Evolutionary conservation across 2,113 vertebrate genomes (phyloP), one percentile per base, ranked within the genome.

Genomic region (Atherinomorus stipes): DNA sequence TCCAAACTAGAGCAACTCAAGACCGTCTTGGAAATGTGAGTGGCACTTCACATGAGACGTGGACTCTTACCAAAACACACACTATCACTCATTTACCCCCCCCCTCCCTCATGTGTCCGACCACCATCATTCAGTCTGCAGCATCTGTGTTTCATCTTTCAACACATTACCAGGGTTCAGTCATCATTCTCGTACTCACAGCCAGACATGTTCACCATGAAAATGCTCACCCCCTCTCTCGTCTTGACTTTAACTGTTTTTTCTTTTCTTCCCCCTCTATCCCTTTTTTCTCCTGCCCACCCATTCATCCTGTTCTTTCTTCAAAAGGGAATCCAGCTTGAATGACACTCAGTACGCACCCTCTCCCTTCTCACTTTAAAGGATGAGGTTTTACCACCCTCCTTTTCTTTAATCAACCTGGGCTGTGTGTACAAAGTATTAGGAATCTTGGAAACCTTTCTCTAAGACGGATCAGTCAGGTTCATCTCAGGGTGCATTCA

Each of bases 21-120:
- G 90, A 97, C 96, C 0, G 98, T 99, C 71, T 79, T 99, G 93
- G 98, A 98, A 92, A 99, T 99, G 98, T 99, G 93, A 97, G 98
- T 76, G 37, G 50, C 9, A 13, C 10, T 23, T 40, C 2, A 49
- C 64, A 18, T 16, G 31, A 11, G 8, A 28, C 28, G 16, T 47
- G 45, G 25, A 34, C 54, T 21, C 61, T 13, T 10, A 5, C 66
- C 26, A 16, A 52, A 31, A 18, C 72, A 72, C 64, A 74, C 52
- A 22, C 15, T 34, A 22, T 53, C 7, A 19, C 1, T 63, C 67
- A 23, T n/a, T n/a, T n/a, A n/a, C n/a, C n/a, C n/a, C n/a, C n/a
- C 34, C 60, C 2, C 18, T 56, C 6, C 49, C 15, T 16, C 18
- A 16, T 57, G 23, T 44, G 72, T 28, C 56, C 50, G 38, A 49